Percentiles rank a stretch among this genome's conserved stretches.
These are phyloP conservation scores for Nemapogon koenigi DNA, from an alignment of 2,888 invertebrate genomes.

Conservation along the genomic window DNA sequence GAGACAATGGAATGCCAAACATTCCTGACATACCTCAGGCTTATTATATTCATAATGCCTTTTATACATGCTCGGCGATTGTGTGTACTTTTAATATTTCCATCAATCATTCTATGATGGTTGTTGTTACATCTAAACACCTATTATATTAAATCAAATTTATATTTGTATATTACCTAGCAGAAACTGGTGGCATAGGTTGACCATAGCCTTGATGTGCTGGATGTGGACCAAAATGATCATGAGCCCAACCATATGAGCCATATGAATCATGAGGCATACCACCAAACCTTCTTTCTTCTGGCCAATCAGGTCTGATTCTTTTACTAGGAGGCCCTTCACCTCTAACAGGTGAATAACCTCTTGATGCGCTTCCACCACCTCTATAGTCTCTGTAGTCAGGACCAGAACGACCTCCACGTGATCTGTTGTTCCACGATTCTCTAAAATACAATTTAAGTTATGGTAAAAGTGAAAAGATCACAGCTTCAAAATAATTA, in stretches of 20 bases:
- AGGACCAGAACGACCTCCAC: conserved; percentile 75
- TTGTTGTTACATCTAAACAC: no score
- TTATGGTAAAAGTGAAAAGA: no score
- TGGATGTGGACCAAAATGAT: conserved; percentile 63
- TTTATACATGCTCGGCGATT: no score
- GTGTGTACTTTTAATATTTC: no score
- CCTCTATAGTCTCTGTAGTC: conserved; percentile 81
- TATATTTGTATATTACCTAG: conserved; percentile 30
- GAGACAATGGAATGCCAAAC: no score
- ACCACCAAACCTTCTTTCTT: conserved; percentile 56
- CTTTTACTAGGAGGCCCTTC: conserved; percentile 81
- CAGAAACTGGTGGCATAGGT: conserved; percentile 58
- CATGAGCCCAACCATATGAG: conserved; percentile 62
- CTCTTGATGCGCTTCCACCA: conserved; percentile 71
- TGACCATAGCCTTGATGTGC: conserved; percentile 68
- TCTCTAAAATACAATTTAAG: no score
- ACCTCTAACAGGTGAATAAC: conserved; percentile 78
- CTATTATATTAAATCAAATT: not conserved
- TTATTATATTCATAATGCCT: no score
- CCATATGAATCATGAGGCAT: conserved; percentile 59
- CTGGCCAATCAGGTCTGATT: conserved; percentile 75
- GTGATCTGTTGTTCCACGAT: no score
- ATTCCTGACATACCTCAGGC: no score
- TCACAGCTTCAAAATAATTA: no score
- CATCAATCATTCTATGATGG: no score